A percentile compares a stretch with the other conserved stretches of the same genome.
These are phyloP conservation scores for Metopolophium dirhodum DNA, from an alignment of 1,140 invertebrate genomes.

Conservation along the genomic window DNA sequence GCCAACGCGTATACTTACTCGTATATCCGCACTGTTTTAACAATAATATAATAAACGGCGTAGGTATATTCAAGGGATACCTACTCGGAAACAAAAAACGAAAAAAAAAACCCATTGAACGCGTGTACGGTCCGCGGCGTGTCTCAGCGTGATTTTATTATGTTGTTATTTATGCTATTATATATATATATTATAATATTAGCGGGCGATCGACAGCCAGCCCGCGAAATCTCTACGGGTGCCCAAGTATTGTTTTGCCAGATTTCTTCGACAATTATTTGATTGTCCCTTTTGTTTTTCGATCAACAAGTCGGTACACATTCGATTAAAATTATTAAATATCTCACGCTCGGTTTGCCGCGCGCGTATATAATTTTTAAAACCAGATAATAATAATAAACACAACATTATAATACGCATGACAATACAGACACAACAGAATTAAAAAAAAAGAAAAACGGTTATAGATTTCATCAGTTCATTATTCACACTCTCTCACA, in stretches of 20 bases:
- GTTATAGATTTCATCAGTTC: slow-evolving; percentile 25
- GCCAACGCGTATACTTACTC: background rate
- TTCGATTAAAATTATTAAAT: slow-evolving; percentile 46
- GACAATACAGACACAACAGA: background rate
- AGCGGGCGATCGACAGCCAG: slow-evolving; percentile 53
- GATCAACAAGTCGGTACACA: slow-evolving; percentile 54
- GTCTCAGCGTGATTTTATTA: slow-evolving; percentile 52
- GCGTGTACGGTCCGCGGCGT: background rate
- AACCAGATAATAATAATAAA: slow-evolving; percentile 41
- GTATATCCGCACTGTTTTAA: background rate
- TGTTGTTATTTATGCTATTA: slow-evolving; percentile 45
- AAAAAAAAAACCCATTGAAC: slow-evolving; percentile 28
- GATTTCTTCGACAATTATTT: slow-evolving; percentile 50
- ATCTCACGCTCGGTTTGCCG: slow-evolving; percentile 50
- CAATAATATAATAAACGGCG: slow-evolving; percentile 15
- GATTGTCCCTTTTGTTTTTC: slow-evolving; percentile 53
- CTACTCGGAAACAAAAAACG: slow-evolving; percentile 19
- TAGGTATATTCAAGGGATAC: background rate
- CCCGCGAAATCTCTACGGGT: slow-evolving; percentile 38
- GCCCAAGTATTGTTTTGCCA: slow-evolving; percentile 43
- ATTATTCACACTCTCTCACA: background rate
- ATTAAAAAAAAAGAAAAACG: slow-evolving; percentile 17
- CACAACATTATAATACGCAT: slow-evolving; percentile 23
- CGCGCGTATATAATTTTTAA: background rate
- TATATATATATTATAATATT: slow-evolving; percentile 40